Percentiles rank a stretch among this genome's conserved stretches.
Evolutionary conservation across 2,797 vertebrate genomes (phyloP).

Genomic region (Danio jaintianensis): DNA sequence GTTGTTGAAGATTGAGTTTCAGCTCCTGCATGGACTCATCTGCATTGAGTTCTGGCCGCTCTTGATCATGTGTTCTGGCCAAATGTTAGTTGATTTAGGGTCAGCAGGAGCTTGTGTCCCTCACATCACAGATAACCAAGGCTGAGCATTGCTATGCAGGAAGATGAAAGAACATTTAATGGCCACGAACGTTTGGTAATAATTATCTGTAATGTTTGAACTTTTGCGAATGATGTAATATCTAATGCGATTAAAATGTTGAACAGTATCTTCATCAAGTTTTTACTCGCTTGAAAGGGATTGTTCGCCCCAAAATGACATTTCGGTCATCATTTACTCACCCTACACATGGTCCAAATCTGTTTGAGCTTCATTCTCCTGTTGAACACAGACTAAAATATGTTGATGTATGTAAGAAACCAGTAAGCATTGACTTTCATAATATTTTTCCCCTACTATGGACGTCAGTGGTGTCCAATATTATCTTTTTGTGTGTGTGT

Average conservation of each 20-base stretch:
- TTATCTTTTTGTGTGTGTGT: no score
- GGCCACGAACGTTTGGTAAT: neutral
- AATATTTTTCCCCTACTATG: no score
- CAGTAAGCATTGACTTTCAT: no score
- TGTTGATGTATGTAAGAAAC: no score
- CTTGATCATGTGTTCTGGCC: constrained; percentile 46
- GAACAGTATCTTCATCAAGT: neutral
- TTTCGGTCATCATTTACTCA: no score
- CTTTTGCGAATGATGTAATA: neutral
- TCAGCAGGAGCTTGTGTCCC: constrained; percentile 33
- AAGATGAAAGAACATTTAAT: constrained; percentile 4
- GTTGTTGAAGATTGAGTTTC: constrained; percentile 31
- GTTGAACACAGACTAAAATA: no score
- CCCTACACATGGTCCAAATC: no score
- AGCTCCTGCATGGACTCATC: constrained; percentile 25
- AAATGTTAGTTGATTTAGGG: constrained; percentile 51
- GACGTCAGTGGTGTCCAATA: no score
- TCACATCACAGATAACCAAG: constrained; percentile 54
- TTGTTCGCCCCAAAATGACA: no score
- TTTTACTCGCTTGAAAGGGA: neutral
- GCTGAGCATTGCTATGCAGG: constrained; percentile 7
- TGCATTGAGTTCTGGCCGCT: constrained; percentile 40
- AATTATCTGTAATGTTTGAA: neutral
- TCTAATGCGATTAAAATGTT: neutral
- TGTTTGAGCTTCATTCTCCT: no score